phyloP scores from a whole-genome alignment of 1,140 invertebrate species.

The Chymomyza costata region DNA sequence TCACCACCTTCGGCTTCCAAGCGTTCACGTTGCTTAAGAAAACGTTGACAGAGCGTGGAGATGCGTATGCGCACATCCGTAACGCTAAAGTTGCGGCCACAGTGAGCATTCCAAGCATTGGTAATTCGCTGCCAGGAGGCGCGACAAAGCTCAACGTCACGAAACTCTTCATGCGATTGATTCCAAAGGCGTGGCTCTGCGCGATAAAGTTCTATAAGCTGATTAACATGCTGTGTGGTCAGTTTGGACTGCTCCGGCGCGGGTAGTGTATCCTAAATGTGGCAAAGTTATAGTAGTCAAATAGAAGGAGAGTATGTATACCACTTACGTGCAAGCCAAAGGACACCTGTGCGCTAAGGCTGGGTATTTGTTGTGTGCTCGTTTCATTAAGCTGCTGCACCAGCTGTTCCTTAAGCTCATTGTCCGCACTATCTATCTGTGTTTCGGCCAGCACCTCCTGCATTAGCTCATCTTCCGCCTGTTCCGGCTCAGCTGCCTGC shows the following conservation, averaged over 20 bases:
- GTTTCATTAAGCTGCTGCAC: slow-evolving; percentile 46
- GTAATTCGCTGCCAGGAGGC: slow-evolving; percentile 55
- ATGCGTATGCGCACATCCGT: slow-evolving; percentile 54
- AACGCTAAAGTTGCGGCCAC: slow-evolving; percentile 43
- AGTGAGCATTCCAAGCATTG: slow-evolving; percentile 39
- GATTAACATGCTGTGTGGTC: slow-evolving; percentile 36
- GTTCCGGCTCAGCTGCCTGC: slow-evolving; percentile 17
- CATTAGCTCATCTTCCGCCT: slow-evolving; percentile 56
- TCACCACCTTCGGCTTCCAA: slow-evolving; percentile 53
- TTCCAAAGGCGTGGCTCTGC: slow-evolving; percentile 54
- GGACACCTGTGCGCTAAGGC: slow-evolving; percentile 4
- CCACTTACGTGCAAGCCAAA: slow-evolving; percentile 29
- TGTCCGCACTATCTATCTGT: slow-evolving; percentile 40
- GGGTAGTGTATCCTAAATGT: slow-evolving; percentile 21
- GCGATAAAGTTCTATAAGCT: slow-evolving; percentile 54
- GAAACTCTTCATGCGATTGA: slow-evolving; percentile 47
- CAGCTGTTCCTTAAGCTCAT: slow-evolving; percentile 54
- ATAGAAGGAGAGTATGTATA: background rate
- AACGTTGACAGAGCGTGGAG: slow-evolving; percentile 56
- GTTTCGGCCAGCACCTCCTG: slow-evolving; percentile 57
- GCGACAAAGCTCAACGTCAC: slow-evolving; percentile 41
- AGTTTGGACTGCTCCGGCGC: slow-evolving; percentile 32
- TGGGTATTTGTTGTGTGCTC: slow-evolving; percentile 8
- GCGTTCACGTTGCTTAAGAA: slow-evolving; percentile 56
- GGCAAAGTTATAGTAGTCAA: too few species aligned